Base-by-base conservation (phyloP, 2,888 invertebrate species). In the Plagiodera versicolora region DNA sequence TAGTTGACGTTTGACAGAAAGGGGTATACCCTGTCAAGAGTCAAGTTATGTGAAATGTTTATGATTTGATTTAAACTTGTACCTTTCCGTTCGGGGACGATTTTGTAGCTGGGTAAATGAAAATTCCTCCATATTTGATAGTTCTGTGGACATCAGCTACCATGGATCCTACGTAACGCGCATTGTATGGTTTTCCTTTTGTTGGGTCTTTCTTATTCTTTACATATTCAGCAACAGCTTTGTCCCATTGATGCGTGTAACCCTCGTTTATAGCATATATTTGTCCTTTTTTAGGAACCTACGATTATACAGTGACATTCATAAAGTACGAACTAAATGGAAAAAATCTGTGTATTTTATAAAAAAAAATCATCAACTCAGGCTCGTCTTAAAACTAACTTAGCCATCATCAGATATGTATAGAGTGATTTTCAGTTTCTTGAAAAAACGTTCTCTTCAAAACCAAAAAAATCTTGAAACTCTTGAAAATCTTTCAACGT, bases 131-230 rank as follows among this genome's bases (percentile, higher is more conserved):
- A 78, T 99, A 99, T 75, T 98, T 95, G 68, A 99, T 88, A 0
- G 99, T 99, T 69, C 99, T 87, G 80, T 99, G 99, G 0, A 99
- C 98, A 81, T 99, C 99, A 1, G 99, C 98, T 1, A 99, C 99
- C 99, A 99, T 99, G n/a, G 98, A 98, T 3, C 99, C 99, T 14
- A 99, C 95, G 81, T 99, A 99, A 54, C 99, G 85, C 4, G 95
- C 95, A 20, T 93, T 95, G 77, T 96, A 98, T 0, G 95, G 89
- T 75, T 94, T 92, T 0, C 92, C 95, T 67, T 90, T 91, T n/a
- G 83, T 79, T 17, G 94, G 96, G 75, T 87, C 85, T 79, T 99
- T 99, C 79, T 94, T 96, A 24, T 88, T 88, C 51, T 89, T 83
- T 16, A 98, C 86, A 78, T 97, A 98, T 70, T 90, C 88, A 60